Percentiles rank a stretch among this genome's conserved stretches.
These are phyloP conservation scores for Apodemia mormo DNA, from an alignment of 2,888 invertebrate genomes.

Conservation along the genomic window DNA sequence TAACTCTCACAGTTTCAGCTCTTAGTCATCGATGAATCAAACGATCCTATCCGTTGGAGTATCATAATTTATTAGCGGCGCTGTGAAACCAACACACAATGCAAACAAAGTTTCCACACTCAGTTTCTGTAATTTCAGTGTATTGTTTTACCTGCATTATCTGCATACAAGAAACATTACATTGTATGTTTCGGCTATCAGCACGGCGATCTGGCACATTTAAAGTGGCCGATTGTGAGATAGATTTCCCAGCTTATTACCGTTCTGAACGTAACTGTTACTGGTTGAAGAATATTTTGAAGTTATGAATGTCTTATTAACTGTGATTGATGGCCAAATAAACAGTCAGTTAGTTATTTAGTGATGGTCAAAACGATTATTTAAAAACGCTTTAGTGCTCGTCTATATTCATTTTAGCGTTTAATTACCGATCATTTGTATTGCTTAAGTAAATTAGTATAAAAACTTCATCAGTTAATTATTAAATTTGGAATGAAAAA, in stretches of 20 bases:
- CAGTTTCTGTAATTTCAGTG: conserved; percentile 52
- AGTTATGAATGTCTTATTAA: conserved; percentile 43
- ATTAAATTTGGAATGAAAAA: not conserved
- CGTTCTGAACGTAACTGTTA: conserved; percentile 61
- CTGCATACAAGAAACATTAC: conserved; percentile 63
- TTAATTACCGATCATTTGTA: not conserved
- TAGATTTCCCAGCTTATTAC: conserved; percentile 73
- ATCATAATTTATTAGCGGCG: conserved; percentile 53
- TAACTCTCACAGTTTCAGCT: conserved; percentile 32
- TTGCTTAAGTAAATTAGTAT: not conserved
- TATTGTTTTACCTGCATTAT: conserved; percentile 52
- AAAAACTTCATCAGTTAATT: not conserved
- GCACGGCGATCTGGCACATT: conserved; percentile 62
- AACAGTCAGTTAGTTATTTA: conserved; percentile 4
- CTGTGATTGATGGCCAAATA: conserved; percentile 15
- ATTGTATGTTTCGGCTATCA: conserved; percentile 75
- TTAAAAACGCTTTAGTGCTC: not conserved
- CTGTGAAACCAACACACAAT: conserved; percentile 53
- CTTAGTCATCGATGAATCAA: conserved; percentile 71
- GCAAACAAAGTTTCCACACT: conserved; percentile 46
- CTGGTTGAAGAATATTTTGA: conserved; percentile 73
- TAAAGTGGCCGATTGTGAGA: conserved; percentile 60
- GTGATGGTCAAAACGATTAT: not conserved
- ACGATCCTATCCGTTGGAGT: conserved; percentile 44
- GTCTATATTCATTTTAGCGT: not conserved